Evolutionary conservation across 2,797 vertebrate genomes (phyloP).

Genomic region (Forpus xanthops): DNA sequence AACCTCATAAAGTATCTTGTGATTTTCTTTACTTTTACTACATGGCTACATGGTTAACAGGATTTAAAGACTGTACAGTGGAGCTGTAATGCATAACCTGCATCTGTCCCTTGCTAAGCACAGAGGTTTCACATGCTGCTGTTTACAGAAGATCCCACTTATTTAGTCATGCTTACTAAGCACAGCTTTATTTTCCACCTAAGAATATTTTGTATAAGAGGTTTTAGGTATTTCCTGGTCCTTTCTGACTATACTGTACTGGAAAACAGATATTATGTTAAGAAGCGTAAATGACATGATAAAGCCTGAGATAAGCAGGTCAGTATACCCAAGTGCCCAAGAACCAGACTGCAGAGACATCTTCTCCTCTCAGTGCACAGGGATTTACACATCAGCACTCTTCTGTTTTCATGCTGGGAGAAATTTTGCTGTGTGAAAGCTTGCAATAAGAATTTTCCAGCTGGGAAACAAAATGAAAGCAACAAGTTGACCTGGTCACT

Average conservation of each 20-base stretch:
- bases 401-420: neutral
- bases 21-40: neutral
- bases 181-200: neutral
- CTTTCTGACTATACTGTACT: neutral
- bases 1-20: neutral
- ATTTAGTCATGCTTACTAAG: neutral
- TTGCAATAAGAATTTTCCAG: neutral
- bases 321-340: neutral
- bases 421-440: neutral
- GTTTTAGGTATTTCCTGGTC: neutral
- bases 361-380: neutral
- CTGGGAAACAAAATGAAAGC: neutral
- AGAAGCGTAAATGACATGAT: neutral
- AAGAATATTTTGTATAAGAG: neutral
- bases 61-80: neutral
- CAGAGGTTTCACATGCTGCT: neutral
- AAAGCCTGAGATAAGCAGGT: neutral
- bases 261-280: neutral
- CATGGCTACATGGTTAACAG: neutral
- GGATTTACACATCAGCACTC: neutral
- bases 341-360: neutral
- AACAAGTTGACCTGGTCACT: neutral
- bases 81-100: neutral
- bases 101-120: neutral
- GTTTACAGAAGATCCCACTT: neutral